Evolutionary conservation across 2,888 invertebrate genomes (phyloP), one percentile per base, ranked within the genome.

Genomic region (Apamea monoglypha): DNA sequence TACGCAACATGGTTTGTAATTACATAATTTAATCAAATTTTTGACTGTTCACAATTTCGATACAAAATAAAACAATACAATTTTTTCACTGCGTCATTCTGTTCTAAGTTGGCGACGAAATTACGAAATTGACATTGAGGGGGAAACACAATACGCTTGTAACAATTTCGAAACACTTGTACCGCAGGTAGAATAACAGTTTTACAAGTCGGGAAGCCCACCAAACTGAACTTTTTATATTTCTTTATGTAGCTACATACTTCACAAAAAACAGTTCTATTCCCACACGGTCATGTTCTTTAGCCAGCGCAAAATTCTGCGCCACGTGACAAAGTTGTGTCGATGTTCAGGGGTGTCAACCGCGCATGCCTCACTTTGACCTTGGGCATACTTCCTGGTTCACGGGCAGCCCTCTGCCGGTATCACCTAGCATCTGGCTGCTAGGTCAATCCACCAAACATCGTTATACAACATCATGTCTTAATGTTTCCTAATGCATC

Each of bases 321-420:
- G 67, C 84, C 84, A 81, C 86, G 66, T 47, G 84, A 82, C 93
- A 95, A 96, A 89, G 95, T 93, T 89, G 93, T 86, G 40, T 82
- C 86, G 82, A n/a, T 59, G 66, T 61, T 25, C 29, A 74, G 84
- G 91, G 91, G 85, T 86, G 85, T 59, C 40, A 18, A 82, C 25
- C 36, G 92, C 96, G 96, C 96, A 95, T 94, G 96, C 93, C 92
- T 91, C 77, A 88, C 14, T 88, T 91, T 95, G 91, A 94, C 96
- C 96, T 96, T 96, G 96, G 91, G 88, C 82, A 83, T 85, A 94
- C 94, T 96, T 96, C 96, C 96, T 95, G 96, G 96, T 96, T 96
- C 96, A 96, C 89, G 96, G 95, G 92, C 95, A 94, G 87, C 89
- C 86, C 76, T 78, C 82, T 81, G 76, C 81, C 90, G 85, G 91